Evolutionary conservation across 1,140 invertebrate genomes (phyloP), one percentile per base, ranked within the genome.

Genomic region (Euura saliciscinereae): DNA sequence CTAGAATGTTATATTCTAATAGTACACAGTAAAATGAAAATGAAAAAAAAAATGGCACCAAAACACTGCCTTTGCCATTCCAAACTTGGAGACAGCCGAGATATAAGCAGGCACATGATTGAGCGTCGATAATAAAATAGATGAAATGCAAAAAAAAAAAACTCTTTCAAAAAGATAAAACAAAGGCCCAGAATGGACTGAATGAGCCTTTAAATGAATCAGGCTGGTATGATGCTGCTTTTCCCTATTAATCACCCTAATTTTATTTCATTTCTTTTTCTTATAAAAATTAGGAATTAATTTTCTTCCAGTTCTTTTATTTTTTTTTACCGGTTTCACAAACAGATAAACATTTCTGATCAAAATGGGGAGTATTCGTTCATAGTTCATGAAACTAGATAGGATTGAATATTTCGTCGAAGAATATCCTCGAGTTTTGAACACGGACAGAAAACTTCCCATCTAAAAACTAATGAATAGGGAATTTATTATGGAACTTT

Each of bases 31-130:
- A 75, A 73, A 77, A 70, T 74, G 77, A 76, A 73, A 74, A 77
- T 74, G 72, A 76, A 79, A 74, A 73, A 66, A 77, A 77, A 83
- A 84, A 86, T 90, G 91, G 91, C 91, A 92, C 91, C 92, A 92
- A 93, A 93, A 92, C 91, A 90, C 89, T 90, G 90, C 90, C 90
- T 88, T 88, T 89, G 89, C 89, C 88, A 89, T 89, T 89, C 88
- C 88, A 89, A 89, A 89, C 88, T 89, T 89, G 87, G 87, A 88
- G 84, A 88, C 83, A 85, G 82, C 86, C 87, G 88, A 89, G 87
- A 88, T 88, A 87, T 88, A 89, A 88, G 86, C 87, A 89, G 87
- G 89, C 89, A 90, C 89, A 89, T 87, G 78, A 85, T 86, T 82
- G 84, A 84, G 84, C 82, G 43, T 66, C 66, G 6, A 66, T 43